These are phyloP conservation scores for Campylomormyrus tamandua DNA, from an alignment of 2,113 vertebrate genomes.

Conservation along the genomic window DNA sequence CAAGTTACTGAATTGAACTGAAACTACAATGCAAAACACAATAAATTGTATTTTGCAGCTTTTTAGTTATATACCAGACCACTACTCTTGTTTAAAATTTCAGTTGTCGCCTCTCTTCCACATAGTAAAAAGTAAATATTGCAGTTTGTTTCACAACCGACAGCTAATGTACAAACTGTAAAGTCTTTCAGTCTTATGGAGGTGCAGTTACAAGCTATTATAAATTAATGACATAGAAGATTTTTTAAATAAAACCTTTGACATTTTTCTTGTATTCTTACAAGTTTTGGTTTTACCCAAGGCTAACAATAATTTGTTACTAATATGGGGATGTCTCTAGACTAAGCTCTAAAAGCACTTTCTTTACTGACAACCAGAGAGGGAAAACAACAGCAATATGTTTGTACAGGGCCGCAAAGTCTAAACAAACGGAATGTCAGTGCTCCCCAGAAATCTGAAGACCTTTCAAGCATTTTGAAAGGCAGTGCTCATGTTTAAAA, in stretches of 20 bases:
- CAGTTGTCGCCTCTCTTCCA: neutral
- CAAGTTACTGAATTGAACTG: neutral
- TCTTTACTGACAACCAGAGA: neutral
- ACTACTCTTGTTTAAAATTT: neutral
- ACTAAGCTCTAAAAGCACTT: neutral
- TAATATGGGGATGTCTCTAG: neutral
- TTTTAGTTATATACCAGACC: neutral
- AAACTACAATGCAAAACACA: neutral
- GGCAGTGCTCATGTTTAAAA: neutral
- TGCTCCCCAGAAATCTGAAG: neutral
- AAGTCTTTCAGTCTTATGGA: neutral
- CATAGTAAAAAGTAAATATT: neutral
- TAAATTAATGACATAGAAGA: neutral
- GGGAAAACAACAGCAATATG: neutral
- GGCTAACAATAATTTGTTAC: neutral
- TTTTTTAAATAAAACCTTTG: neutral
- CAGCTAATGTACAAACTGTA: neutral
- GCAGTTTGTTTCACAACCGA: neutral
- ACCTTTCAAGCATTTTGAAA: neutral
- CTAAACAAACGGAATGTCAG: neutral
- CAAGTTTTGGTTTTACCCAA: neutral
- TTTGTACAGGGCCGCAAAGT: neutral
- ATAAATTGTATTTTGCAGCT: neutral
- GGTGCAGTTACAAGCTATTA: neutral
- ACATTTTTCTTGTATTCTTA: neutral